phyloP scores from a whole-genome alignment of 2,888 invertebrate genomes.

The Helobdella robusta region DNA sequence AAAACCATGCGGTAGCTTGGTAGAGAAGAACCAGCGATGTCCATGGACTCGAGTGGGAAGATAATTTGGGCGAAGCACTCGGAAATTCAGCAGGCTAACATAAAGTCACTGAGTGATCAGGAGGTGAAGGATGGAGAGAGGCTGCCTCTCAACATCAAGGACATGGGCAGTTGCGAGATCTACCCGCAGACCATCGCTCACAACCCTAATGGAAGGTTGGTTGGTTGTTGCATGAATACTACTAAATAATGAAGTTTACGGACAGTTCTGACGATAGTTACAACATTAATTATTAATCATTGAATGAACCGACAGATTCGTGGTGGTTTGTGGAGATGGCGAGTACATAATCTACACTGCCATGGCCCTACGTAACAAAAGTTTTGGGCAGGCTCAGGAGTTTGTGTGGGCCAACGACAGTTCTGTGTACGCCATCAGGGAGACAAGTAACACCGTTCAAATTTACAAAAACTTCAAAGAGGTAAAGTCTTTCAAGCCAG shows the following conservation, averaged over 20 bases:
- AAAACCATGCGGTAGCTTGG: constrained; percentile 57
- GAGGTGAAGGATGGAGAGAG: constrained; percentile 79
- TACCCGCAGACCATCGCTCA: constrained; percentile 97
- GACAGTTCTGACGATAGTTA: too few species aligned
- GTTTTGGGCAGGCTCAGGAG: constrained; percentile 93
- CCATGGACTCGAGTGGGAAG: constrained; percentile 96
- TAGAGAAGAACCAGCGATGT: constrained; percentile 94
- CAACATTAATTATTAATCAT: too few species aligned
- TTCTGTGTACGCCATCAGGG: constrained; percentile 69
- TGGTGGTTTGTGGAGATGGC: constrained; percentile 96
- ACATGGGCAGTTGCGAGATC: constrained; percentile 98
- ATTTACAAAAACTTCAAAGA: constrained; percentile 98
- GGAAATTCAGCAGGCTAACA: constrained; percentile 90
- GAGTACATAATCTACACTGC: constrained; percentile 99
- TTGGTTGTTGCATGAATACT: background rate
- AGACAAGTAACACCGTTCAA: constrained; percentile 75
- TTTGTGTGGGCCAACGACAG: constrained; percentile 89
- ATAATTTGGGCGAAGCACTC: constrained; percentile 98
- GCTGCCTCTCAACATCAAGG: constrained; percentile 85
- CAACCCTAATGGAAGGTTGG: constrained; percentile 83
- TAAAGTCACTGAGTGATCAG: constrained; percentile 56
- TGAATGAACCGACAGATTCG: constrained; percentile 55
- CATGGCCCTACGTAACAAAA: constrained; percentile 95
- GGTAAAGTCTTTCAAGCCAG: constrained; percentile 85
- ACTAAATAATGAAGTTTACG: too few species aligned